These are phyloP conservation scores for Myiothlypis chrysogaster DNA, from an alignment of 2,797 vertebrate species.

Conservation along the genomic window DNA sequence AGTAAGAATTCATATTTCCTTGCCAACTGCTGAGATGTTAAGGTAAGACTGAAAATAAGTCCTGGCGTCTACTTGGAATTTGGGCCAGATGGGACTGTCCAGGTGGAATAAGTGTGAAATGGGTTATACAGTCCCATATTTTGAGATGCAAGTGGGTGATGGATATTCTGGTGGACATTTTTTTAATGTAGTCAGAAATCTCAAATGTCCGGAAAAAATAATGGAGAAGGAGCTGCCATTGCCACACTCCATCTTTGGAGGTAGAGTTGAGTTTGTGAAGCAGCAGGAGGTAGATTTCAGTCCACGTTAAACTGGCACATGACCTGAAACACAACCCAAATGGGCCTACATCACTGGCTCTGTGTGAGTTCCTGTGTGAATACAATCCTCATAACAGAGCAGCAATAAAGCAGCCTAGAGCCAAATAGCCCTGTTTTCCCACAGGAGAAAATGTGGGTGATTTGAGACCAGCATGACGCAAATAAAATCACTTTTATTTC, in stretches of 20 bases:
- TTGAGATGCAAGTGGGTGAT: not conserved
- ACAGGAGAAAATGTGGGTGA: constrained; percentile 41
- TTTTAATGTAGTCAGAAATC: not conserved
- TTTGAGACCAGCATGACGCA: constrained; percentile 38
- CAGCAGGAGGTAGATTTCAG: constrained; percentile 37
- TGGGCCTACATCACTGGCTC: not conserved
- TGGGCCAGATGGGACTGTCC: not conserved
- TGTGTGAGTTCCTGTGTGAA: not conserved
- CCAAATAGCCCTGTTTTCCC: not conserved
- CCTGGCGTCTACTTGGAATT: not conserved
- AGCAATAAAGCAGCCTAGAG: not conserved
- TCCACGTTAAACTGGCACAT: not conserved
- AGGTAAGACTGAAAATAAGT: not conserved
- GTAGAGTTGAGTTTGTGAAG: not conserved
- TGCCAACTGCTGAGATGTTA: not conserved
- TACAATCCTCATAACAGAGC: constrained; percentile 41
- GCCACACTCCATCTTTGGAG: not conserved
- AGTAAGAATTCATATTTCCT: not conserved
- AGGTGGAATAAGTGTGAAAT: not conserved
- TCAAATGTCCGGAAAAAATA: not conserved
- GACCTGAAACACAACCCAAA: constrained; percentile 39
- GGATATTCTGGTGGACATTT: not conserved
- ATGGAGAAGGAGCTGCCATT: not conserved
- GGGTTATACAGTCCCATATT: not conserved
- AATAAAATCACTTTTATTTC: constrained; percentile 60